These are phyloP conservation scores for Agrochola circellaris DNA, from an alignment of 2,888 invertebrate species.

Conservation along the genomic window DNA sequence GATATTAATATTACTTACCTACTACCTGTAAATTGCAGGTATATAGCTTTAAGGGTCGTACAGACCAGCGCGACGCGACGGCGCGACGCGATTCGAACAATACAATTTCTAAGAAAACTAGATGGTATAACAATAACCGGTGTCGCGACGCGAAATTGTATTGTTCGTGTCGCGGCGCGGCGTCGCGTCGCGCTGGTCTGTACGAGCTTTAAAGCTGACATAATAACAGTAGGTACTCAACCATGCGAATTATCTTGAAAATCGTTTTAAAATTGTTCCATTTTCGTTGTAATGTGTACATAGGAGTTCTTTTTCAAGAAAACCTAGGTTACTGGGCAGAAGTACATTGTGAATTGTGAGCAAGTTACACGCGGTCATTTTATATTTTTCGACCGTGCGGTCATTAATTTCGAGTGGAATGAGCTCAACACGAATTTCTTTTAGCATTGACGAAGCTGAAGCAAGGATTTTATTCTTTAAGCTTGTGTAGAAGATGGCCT, in stretches of 20 bases:
- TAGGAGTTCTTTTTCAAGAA: slow-evolving; percentile 1
- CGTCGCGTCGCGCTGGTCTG: no score
- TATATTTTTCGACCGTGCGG: slow-evolving; percentile 1
- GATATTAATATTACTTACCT: not conserved
- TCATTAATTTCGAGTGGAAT: slow-evolving; percentile 33
- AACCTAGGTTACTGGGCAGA: slow-evolving; percentile 8
- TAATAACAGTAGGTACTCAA: not conserved
- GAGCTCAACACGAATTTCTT: slow-evolving; percentile 20
- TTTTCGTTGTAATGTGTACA: slow-evolving; percentile 26
- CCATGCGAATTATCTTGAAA: not conserved
- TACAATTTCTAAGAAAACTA: no score
- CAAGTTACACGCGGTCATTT: slow-evolving; percentile 14
- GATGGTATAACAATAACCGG: no score
- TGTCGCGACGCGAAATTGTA: no score
- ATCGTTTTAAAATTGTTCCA: slow-evolving; percentile 22
- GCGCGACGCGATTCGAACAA: no score
- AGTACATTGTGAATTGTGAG: slow-evolving; percentile 16
- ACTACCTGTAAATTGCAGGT: not conserved
- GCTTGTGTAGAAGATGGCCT: not conserved
- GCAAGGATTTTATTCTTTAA: slow-evolving; percentile 5
- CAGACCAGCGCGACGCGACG: no score
- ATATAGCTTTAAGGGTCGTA: no score
- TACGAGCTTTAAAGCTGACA: not conserved
- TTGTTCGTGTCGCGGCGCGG: no score
- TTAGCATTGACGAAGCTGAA: slow-evolving; percentile 24